Evolutionary conservation across 2,888 invertebrate species (phyloP), one percentile per base, ranked within the genome.

Genomic region (Barypeithes pellucidus): DNA sequence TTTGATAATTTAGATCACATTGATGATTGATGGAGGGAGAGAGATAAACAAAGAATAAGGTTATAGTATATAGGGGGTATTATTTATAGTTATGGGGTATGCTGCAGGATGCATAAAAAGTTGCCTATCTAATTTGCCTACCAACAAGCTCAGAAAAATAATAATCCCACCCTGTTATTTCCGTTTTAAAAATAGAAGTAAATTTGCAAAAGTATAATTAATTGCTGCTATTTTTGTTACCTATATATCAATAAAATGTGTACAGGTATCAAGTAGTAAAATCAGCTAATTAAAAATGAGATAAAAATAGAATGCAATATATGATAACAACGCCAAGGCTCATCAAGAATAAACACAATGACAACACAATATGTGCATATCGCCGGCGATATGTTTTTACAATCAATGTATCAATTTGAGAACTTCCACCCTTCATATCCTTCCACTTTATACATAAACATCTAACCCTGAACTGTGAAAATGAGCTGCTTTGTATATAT

Each of bases 121-220:
- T 39, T 39, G 39, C 39, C 39, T 39, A 12, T n/a, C 14, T 33
- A 33, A 33, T 41, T 9, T 47, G 18, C 47, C 2, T 7, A 0
- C 47, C n/a, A n/a, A 50, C 12, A 39, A 39, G 39, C 12, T n/a
- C n/a, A 39, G 11, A 5, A 39, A 4, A 33, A 5, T 33, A 33
- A 39, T 29, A 14, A 14, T 52, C 33, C 54, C 54, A 57, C 33
- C 4, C 4, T 7, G 8, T 29, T 52, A 14, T 54, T 12, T 16
- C 9, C 54, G 0, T 14, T 29, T 54, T 29, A 54, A 54, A 54
- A 54, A 54, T 29, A 54, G 29, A 33, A 16, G 16, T n/a, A 54
- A 33, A 54, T 2, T 54, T 54, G 29, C 54, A 33, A 16, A 3
- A 33, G 33, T 1, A 54, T n/a, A n/a, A 24, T 33, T 33, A 29